Conservation (phyloP, 2,888 invertebrate species). For the Anthrax anthrax region DNA sequence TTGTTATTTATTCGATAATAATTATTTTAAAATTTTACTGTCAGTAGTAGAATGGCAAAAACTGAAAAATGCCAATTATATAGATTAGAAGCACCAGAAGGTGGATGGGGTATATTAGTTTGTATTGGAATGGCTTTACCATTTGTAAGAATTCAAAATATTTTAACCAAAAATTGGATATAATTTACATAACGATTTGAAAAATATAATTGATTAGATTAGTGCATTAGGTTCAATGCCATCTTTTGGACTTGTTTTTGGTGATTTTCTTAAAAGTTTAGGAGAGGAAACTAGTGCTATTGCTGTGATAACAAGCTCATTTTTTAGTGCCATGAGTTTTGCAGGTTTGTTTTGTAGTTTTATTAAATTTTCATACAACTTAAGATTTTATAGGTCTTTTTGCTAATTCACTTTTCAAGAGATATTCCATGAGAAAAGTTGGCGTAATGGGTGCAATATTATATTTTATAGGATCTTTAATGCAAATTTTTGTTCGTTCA, state of each 20-base stretch:
- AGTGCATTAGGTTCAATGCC: conserved; percentile 50
- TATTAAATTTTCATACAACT: background rate
- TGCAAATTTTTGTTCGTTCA: conserved; percentile 47
- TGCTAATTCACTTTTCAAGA: conserved; percentile 50
- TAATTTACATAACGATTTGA: background rate
- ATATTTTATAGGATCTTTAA: conserved; percentile 46
- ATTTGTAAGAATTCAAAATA: conserved; percentile 46
- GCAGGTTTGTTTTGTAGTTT: conserved; percentile 21
- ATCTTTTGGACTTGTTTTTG: conserved; percentile 56
- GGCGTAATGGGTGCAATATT: conserved; percentile 49
- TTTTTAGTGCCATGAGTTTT: conserved; percentile 37
- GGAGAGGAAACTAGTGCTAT: conserved; percentile 56
- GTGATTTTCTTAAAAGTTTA: conserved; percentile 47
- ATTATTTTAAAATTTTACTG: too few species aligned
- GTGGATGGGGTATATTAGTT: conserved; percentile 69
- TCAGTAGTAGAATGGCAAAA: background rate
- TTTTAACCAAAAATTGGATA: background rate
- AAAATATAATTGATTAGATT: conserved; percentile 35
- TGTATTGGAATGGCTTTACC: conserved; percentile 57
- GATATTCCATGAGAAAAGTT: conserved; percentile 49
- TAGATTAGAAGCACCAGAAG: conserved; percentile 44
- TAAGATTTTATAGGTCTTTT: conserved; percentile 41
- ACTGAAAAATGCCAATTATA: background rate
- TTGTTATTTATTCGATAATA: too few species aligned
- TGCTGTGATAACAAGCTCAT: conserved; percentile 54